Conservation (phyloP, 2,797 vertebrate genomes). For the Crenichthys baileyi region DNA sequence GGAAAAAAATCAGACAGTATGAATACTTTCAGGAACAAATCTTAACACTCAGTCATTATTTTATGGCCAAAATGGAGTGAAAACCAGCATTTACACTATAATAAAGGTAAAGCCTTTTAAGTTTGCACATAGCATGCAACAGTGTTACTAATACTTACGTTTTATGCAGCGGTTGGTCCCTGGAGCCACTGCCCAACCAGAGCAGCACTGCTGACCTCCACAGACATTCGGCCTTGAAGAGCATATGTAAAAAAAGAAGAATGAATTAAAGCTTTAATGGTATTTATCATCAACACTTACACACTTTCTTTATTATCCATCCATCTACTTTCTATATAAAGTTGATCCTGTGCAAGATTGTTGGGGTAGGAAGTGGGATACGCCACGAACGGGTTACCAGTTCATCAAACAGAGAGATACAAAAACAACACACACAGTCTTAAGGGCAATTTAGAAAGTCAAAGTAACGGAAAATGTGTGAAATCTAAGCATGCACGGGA, state of each 20-base stretch:
- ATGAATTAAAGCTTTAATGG: conserved; percentile 9
- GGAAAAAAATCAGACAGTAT: not conserved
- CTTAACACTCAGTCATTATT: not conserved
- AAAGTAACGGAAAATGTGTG: not conserved
- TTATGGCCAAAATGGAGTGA: too few relatives aligned
- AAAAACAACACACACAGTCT: not conserved
- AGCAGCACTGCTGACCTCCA: conserved; percentile 93
- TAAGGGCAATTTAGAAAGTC: conserved; percentile 4
- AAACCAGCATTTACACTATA: not conserved
- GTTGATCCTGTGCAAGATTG: not conserved
- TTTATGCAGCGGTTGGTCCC: conserved; percentile 93
- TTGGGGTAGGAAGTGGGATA: not conserved
- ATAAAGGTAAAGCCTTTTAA: not conserved
- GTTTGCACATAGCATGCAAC: not conserved
- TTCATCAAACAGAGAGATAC: not conserved
- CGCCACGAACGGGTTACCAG: not conserved
- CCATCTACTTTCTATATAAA: not conserved
- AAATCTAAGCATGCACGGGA: not conserved
- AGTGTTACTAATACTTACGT: conserved; percentile 82
- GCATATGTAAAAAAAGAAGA: conserved; percentile 40
- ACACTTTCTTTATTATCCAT: conserved; percentile 8
- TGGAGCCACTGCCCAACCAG: conserved; percentile 90
- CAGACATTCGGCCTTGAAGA: conserved; percentile 90
- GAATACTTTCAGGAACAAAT: not conserved
- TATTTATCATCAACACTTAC: too few relatives aligned